phyloP scores from a whole-genome alignment of 2,888 invertebrate genomes.

The Calameuta pallipes region DNA sequence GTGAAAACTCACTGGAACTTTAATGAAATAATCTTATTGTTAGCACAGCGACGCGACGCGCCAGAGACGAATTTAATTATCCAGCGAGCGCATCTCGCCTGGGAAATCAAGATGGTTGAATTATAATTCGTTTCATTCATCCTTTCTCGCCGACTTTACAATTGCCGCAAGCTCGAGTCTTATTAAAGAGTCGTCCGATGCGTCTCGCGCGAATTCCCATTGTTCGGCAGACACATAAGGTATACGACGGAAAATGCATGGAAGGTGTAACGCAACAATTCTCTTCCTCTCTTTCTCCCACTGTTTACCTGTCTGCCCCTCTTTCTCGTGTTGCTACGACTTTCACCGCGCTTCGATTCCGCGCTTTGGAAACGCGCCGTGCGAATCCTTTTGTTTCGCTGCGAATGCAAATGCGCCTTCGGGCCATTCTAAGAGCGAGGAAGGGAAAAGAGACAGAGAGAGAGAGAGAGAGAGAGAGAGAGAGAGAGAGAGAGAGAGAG shows the following conservation, averaged over 20 bases:
- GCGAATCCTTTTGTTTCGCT: background rate
- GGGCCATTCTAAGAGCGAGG: background rate
- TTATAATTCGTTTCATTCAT: background rate
- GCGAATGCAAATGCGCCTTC: background rate
- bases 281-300: background rate
- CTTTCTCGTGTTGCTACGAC: background rate
- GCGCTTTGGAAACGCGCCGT: background rate
- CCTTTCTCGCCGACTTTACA: background rate
- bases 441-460: background rate
- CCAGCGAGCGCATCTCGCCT: background rate
- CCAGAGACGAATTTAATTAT: background rate
- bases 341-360: background rate
- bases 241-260: background rate
- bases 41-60: background rate
- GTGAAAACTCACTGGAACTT: background rate
- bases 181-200: background rate
- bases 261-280: background rate
- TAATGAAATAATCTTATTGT: background rate
- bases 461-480: slow-evolving; percentile 2
- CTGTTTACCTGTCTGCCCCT: background rate
- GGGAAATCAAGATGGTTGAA: background rate
- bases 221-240: background rate
- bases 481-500: slow-evolving; percentile 1
- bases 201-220: background rate
- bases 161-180: background rate